A percentile compares a stretch with the other conserved stretches of the same genome.
These are phyloP conservation scores for Artemia franciscana DNA, from an alignment of 1,140 invertebrate genomes.

Conservation along the genomic window DNA sequence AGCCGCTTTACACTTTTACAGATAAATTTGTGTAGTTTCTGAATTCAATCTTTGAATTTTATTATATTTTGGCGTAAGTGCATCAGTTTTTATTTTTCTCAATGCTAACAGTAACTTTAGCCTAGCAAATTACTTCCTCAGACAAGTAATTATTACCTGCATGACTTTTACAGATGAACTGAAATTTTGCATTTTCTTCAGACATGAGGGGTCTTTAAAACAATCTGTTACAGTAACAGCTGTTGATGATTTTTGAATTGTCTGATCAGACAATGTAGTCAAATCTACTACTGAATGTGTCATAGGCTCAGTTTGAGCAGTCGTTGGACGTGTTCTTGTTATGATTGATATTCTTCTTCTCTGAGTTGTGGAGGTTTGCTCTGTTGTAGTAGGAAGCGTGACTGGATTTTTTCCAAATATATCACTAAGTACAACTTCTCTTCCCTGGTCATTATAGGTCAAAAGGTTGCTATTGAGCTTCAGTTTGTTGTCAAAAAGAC, in stretches of 20 bases:
- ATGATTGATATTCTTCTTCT: not conserved
- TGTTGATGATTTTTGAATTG: not conserved
- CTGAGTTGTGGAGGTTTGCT: not conserved
- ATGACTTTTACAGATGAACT: not conserved
- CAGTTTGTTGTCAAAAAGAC: not conserved
- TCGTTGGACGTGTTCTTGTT: not conserved
- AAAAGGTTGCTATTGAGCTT: not conserved
- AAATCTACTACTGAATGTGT: not conserved
- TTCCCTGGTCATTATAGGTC: not conserved
- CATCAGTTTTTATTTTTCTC: no score
- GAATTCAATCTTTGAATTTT: no score
- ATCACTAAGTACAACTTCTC: not conserved
- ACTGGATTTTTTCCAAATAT: not conserved
- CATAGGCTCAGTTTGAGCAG: not conserved
- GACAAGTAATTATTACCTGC: not conserved
- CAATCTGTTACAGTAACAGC: not conserved
- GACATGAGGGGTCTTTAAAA: not conserved
- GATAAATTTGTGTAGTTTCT: no score
- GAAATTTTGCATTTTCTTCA: not conserved
- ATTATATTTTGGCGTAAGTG: no score
- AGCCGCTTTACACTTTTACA: no score
- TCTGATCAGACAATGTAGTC: not conserved
- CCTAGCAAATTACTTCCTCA: no score
- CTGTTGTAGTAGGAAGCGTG: not conserved
- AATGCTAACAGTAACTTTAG: no score